These are phyloP conservation scores for Lomographa bimaculata DNA, from an alignment of 2,888 invertebrate genomes.

Conservation along the genomic window DNA sequence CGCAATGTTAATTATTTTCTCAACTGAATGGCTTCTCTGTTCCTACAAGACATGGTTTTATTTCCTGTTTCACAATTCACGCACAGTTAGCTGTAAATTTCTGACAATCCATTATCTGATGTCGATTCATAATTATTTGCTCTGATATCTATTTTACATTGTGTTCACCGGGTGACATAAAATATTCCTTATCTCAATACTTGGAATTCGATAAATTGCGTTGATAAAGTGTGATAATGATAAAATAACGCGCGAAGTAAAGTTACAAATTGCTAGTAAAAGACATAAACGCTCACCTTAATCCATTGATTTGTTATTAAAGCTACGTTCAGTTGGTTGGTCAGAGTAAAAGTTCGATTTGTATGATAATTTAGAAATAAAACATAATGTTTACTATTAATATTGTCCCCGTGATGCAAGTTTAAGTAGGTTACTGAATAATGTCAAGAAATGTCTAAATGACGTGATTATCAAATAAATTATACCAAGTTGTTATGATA, in stretches of 20 bases:
- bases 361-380: conserved; percentile 1
- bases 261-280: conserved; percentile 19
- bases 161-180: conserved; percentile 35
- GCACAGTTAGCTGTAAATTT: conserved; percentile 39
- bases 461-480: too few species aligned
- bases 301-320: conserved; percentile 12
- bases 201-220: conserved; percentile 41
- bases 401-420: too few species aligned
- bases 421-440: too few species aligned
- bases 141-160: conserved; percentile 35
- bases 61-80: conserved; percentile 41
- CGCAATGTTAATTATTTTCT: conserved; percentile 8
- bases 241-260: conserved; percentile 21
- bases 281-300: conserved; percentile 18
- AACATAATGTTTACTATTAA: neutral
- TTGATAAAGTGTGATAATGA: conserved; percentile 21
- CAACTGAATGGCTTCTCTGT: too few species aligned
- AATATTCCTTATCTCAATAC: conserved; percentile 43
- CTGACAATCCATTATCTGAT: conserved; percentile 32
- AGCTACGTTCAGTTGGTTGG: conserved; percentile 1
- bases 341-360: conserved; percentile 7
- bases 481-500: too few species aligned
- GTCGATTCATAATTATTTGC: conserved; percentile 35
- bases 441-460: too few species aligned
- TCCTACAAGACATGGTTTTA: conserved; percentile 31